Evolutionary conservation across 2,797 vertebrate genomes (phyloP), one percentile per base, ranked within the genome.

Genomic region (Crocodylus rhombifer): DNA sequence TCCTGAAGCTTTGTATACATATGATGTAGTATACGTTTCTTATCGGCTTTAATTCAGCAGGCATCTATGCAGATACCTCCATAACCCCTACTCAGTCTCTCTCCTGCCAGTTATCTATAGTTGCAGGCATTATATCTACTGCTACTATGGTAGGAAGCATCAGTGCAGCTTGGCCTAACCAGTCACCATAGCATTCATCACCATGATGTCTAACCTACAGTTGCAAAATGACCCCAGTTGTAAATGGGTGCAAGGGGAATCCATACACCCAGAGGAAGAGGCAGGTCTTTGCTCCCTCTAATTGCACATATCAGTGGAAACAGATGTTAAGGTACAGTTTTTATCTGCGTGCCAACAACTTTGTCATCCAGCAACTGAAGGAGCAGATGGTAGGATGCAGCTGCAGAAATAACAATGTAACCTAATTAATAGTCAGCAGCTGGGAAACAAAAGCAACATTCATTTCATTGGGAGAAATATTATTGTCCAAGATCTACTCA

Each of bases 11-110:
- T 26, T 33, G 36, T 28, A 78, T 81, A 71, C 55, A 60, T 14
- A 15, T 7, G 0, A 0, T 7, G 26, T 0, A 26, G 14, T 3
- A 51, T 51, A 9, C 42, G 10, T 51, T 51, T 51, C 42, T 51
- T 11, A 51, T 51, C 42, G 11, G 42, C 42, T 51, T 51, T 51
- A 51, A 51, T 9, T 51, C 42, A 51, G 9, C 42, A 51, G 42
- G 9, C 42, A 51, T 51, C 42, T 51, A 51, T 8, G 42, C 42
- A 51, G 42, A 51, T 51, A 9, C 42, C 42, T 51, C 42, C 42
- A 51, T 51, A 51, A 51, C 42, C 42, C 42, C 42, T 51, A 9
- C 42, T 51, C 42, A 51, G 42, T 51, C 42, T 51, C 10, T 51
- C 42, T 51, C 42, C 42, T 51, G 42, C 42, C 42, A 51, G 9